Conservation (phyloP, 2,113 vertebrate species). For the Phalacrocorax carbo region DNA sequence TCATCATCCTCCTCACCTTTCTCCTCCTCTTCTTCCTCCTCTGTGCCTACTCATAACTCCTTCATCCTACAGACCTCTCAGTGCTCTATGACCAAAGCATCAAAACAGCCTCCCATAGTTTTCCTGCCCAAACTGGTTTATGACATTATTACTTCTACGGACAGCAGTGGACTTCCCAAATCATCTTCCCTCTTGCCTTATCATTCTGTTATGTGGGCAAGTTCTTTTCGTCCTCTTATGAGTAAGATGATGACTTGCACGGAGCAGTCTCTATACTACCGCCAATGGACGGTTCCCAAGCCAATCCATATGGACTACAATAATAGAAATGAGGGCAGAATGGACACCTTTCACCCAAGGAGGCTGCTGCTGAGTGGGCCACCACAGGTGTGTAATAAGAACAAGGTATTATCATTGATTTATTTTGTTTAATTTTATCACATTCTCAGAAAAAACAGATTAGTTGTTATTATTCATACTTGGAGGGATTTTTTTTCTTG, state of each 20-base stretch:
- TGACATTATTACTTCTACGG: conserved; percentile 85
- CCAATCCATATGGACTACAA: conserved; percentile 92
- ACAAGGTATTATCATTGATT: neutral
- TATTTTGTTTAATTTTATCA: neutral
- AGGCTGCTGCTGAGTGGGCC: conserved; percentile 93
- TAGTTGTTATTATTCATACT: neutral
- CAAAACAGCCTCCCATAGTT: conserved; percentile 87
- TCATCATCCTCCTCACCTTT: conserved; percentile 61
- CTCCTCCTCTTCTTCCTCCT: conserved; percentile 77
- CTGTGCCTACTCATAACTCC: conserved; percentile 64
- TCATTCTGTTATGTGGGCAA: conserved; percentile 90
- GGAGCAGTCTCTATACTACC: conserved; percentile 96
- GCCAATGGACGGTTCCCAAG: conserved; percentile 92
- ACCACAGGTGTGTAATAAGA: conserved; percentile 84
- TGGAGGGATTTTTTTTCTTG: rapidly evolving
- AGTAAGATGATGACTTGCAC: conserved; percentile 98
- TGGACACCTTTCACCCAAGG: conserved; percentile 92
- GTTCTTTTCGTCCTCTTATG: conserved; percentile 92
- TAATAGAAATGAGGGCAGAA: conserved; percentile 85
- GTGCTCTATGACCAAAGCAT: conserved; percentile 84
- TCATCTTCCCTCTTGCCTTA: conserved; percentile 92
- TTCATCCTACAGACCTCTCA: conserved; percentile 73
- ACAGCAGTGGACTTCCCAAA: conserved; percentile 89
- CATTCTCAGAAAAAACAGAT: neutral
- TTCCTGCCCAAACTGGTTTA: conserved; percentile 91